Evolutionary conservation across 2,888 invertebrate species (phyloP).

Genomic region (Cosmopolites sordidus): DNA sequence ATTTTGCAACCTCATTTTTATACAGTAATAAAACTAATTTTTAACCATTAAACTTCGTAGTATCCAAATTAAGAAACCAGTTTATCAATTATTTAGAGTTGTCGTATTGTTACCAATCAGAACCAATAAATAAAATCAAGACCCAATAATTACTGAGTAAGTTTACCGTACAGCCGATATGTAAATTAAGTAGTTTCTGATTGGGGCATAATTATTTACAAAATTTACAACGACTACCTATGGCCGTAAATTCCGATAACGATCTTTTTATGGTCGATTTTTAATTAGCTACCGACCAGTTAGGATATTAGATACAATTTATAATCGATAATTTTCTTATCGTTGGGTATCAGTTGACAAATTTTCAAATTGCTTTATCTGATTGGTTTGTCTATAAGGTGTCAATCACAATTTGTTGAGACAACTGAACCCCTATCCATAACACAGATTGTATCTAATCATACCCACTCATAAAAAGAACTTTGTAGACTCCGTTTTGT

Average conservation of each 20-base stretch:
- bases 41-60: no score
- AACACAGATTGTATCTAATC: no score
- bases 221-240: slow-evolving; percentile 14
- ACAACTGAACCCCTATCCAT: slow-evolving; percentile 2
- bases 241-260: slow-evolving; percentile 14
- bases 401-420: slow-evolving; percentile 14
- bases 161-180: slow-evolving; percentile 17
- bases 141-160: slow-evolving; percentile 20
- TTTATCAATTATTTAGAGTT: slow-evolving; percentile 13
- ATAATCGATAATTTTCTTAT: slow-evolving; percentile 10
- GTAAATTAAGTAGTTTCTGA: slow-evolving; percentile 16
- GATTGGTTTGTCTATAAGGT: slow-evolving; percentile 13
- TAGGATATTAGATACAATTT: neutral
- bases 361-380: slow-evolving; percentile 10
- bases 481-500: no score
- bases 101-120: slow-evolving; percentile 21
- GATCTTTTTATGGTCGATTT: slow-evolving; percentile 10
- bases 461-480: no score
- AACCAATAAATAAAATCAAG: slow-evolving; percentile 21
- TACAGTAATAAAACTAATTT: no score
- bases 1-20: no score
- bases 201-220: slow-evolving; percentile 18
- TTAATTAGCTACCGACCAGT: slow-evolving; percentile 7
- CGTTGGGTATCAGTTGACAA: slow-evolving; percentile 13
- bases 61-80: no score